These are phyloP conservation scores for Microvelia longipes DNA, from an alignment of 1,140 invertebrate species.

Conservation along the genomic window DNA sequence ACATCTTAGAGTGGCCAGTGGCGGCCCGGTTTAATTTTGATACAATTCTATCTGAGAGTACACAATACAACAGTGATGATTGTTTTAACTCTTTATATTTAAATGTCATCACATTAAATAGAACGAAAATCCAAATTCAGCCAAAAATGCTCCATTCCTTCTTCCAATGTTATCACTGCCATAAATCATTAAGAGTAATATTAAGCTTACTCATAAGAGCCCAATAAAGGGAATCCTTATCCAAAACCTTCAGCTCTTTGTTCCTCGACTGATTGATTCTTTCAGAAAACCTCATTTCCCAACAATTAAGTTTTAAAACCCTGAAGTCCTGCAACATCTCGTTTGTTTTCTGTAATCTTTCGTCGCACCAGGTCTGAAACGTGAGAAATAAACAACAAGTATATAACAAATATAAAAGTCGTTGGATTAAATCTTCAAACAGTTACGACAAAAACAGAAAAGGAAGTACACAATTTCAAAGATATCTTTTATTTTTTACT, in stretches of 20 bases:
- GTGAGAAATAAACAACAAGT: not conserved
- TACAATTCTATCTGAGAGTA: no score
- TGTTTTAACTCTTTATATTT: no score
- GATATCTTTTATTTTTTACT: no score
- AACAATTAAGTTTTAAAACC: conserved; percentile 64
- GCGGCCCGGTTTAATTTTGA: no score
- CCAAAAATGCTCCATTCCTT: no score
- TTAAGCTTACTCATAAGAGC: conserved; percentile 48
- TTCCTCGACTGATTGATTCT: conserved; percentile 46
- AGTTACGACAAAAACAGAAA: not conserved
- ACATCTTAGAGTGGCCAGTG: no score
- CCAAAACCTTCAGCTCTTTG: conserved; percentile 52
- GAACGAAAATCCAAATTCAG: no score
- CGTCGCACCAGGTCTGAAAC: conserved; percentile 48
- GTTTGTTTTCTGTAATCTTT: conserved; percentile 54
- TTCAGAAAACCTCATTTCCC: conserved; percentile 57
- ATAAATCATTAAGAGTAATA: not conserved
- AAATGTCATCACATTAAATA: no score
- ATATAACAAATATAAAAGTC: not conserved
- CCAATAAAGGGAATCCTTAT: conserved; percentile 58
- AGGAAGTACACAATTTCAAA: not conserved
- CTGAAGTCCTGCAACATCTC: conserved; percentile 68
- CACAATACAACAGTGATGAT: no score
- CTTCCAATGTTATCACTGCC: no score
- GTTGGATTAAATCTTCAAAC: no score